Conservation (phyloP, 2,888 invertebrate species). For the Drosophila putrida region DNA sequence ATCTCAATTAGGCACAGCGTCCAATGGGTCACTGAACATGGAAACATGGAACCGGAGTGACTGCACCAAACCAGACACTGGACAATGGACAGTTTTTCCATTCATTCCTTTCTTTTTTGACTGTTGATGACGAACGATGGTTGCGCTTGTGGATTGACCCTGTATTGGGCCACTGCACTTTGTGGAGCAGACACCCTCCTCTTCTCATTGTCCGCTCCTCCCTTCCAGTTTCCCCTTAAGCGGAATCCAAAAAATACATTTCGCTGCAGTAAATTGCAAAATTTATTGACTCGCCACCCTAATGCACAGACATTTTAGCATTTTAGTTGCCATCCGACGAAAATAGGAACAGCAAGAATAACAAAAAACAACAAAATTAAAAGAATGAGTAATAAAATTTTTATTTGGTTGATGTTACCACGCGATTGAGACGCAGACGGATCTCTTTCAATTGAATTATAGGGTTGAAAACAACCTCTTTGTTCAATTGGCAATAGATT, state of each 20-base stretch:
- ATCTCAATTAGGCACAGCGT: constrained; percentile 70
- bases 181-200: constrained; percentile 26
- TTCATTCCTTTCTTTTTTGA: constrained; percentile 13
- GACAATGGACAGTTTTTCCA: constrained; percentile 33
- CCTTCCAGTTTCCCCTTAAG: neutral
- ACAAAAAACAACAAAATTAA: constrained; percentile 23
- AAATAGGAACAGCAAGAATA: constrained; percentile 4
- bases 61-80: constrained; percentile 40
- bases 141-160: constrained; percentile 53
- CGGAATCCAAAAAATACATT: constrained; percentile 12
- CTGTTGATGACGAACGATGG: constrained; percentile 46
- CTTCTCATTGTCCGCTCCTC: neutral
- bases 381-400: constrained; percentile 73
- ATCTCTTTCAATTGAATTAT: constrained; percentile 23
- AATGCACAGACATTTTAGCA: constrained; percentile 50
- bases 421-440: constrained; percentile 51
- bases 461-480: neutral
- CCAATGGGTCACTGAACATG: constrained; percentile 63
- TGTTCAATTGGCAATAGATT: neutral
- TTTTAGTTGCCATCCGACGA: constrained; percentile 41
- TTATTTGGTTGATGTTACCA: constrained; percentile 67
- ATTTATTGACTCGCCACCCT: constrained; percentile 71
- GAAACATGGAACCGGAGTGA: constrained; percentile 18
- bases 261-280: constrained; percentile 52
- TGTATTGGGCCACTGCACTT: constrained; percentile 71